Base-by-base conservation (phyloP, 2,888 invertebrate species). In the Actias luna region DNA sequence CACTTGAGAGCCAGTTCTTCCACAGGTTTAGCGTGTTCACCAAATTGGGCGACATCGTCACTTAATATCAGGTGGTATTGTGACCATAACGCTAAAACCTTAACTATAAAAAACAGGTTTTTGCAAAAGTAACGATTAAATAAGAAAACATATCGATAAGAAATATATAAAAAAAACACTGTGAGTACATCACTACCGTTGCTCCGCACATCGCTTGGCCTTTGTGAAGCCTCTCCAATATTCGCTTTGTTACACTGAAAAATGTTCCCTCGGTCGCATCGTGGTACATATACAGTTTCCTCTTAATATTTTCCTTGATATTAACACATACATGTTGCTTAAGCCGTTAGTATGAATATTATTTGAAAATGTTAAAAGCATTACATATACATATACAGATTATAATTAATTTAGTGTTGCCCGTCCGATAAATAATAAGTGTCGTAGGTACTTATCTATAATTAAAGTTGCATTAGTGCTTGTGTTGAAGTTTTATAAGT, bases 221-320 rank as follows among this genome's bases (percentile, higher is more conserved):
- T 91, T 91, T 91, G 89, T 89, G 88, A 83, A 83, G 82, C 79
- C 88, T 86, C 91, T 92, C 89, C 89, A 89, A 92, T 92, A 92
- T 88, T 92, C 92, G 89, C 92, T 92, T 91, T 91, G 92, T 92
- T 92, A 90, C 87, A 82, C 82, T 82, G 89, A 82, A 88, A 87
- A 86, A 88, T 81, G 82, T 85, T 82, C 87, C 79, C 75, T 77
- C 71, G 74, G 75, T 79, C 81, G 75, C 76, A 71, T 70, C 77
- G 76, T 70, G 76, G 76, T 74, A 68, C 75, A 74, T 77, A n/a
- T n/a, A 78, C 78, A 82, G 77, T 80, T 79, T 78, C 74, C 75
- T 77, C 75, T 76, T 75, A 77, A 84, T 85, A 85, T 88, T 87
- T 88, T 82, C 82, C 77, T 82, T 81, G 74, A 75, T 84, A 83